phyloP scores from a whole-genome alignment of 2,888 invertebrate species.

The Pseudoips prasinana region DNA sequence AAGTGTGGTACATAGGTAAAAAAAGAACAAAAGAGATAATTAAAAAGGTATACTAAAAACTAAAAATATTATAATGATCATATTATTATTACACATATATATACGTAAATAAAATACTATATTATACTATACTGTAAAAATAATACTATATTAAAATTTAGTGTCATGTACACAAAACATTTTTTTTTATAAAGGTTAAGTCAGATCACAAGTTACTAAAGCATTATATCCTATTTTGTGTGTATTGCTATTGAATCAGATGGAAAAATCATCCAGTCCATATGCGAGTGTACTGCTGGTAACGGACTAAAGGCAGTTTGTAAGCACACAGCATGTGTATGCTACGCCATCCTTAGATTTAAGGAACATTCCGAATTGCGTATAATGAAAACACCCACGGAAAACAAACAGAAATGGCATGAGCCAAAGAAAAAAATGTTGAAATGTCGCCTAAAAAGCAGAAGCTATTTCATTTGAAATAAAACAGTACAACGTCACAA shows the following conservation, averaged over 20 bases:
- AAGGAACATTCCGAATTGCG: conserved; percentile 2
- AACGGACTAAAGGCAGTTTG: conserved; percentile 6
- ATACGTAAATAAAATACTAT: too few species aligned
- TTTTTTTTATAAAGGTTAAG: conserved; percentile 9
- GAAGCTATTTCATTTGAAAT: conserved; percentile 8
- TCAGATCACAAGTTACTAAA: conserved; percentile 6
- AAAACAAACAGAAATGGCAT: conserved; percentile 11
- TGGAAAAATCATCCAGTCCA: conserved; percentile 1
- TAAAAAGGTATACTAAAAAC: too few species aligned
- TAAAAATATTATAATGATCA: too few species aligned
- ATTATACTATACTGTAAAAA: too few species aligned
- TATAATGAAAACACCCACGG: conserved; percentile 5
- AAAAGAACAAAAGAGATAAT: too few species aligned
- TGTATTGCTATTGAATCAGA: background rate
- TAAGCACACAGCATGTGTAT: conserved; percentile 6
- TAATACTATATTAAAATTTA: too few species aligned
- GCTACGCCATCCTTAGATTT: conserved; percentile 8
- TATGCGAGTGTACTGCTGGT: conserved; percentile 4
- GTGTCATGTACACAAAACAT: conserved; percentile 8
- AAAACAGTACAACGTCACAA: conserved; percentile 7
- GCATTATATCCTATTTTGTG: background rate
- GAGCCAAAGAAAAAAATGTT: conserved; percentile 7
- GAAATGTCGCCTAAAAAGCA: conserved; percentile 7
- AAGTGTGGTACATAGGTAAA: too few species aligned
- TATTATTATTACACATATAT: too few species aligned